Percentiles rank a stretch among this genome's conserved stretches.
phyloP scores from a whole-genome alignment of 2,113 vertebrate genomes.

The Regulus satrapa region DNA sequence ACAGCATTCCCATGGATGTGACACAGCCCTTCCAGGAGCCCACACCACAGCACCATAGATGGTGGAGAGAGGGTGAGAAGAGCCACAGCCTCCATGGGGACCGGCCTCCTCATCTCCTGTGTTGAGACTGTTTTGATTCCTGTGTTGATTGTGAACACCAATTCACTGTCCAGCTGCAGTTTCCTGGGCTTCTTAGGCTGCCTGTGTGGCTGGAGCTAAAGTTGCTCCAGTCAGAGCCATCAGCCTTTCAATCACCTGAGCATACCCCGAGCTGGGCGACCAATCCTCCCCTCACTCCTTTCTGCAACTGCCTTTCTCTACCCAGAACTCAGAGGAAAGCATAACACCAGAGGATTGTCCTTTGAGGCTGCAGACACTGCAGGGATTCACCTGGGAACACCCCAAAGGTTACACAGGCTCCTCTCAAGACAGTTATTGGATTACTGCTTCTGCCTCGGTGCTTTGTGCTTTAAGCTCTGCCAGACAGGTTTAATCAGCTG shows the following conservation, averaged over 20 bases:
- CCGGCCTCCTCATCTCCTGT: neutral
- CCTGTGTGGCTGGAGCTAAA: neutral
- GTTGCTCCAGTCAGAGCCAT: neutral
- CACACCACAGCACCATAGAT: neutral
- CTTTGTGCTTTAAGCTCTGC: neutral
- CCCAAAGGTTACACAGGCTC: neutral
- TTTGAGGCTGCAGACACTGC: neutral
- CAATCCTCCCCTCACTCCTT: neutral
- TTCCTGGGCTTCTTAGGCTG: neutral
- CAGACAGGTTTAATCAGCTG: slow-evolving; percentile 9
- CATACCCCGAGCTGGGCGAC: neutral
- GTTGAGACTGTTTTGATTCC: too few species aligned
- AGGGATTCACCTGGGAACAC: neutral
- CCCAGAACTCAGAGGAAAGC: neutral
- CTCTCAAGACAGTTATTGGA: neutral
- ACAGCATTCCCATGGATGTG: neutral
- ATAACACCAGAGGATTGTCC: neutral
- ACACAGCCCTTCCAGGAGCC: neutral
- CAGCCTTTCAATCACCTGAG: neutral
- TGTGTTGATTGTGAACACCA: neutral
- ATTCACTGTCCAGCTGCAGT: neutral
- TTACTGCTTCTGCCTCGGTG: neutral
- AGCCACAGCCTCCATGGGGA: accelerated
- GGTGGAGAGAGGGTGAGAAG: neutral
- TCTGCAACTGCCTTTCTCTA: neutral